These are phyloP conservation scores for Beroe ovata DNA, from an alignment of 37 sponge, comb jelly and placozoan genomes.

Conservation along the genomic window DNA sequence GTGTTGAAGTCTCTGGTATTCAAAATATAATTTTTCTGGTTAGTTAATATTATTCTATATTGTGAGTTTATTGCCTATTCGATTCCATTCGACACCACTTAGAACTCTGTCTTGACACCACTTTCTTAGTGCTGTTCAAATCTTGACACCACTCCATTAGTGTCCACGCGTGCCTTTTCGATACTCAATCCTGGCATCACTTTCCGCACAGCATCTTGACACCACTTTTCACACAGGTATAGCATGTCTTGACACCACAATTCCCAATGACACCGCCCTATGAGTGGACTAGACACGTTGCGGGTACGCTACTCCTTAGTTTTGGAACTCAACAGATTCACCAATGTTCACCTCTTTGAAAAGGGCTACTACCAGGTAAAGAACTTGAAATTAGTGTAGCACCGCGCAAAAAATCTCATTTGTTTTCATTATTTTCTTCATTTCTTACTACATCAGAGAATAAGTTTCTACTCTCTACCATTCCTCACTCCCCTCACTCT, in stretches of 20 bases:
- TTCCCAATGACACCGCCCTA: background rate
- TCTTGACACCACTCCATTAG: background rate
- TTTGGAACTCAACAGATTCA: constrained; percentile 48
- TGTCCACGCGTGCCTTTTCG: background rate
- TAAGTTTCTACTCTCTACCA: too few species aligned
- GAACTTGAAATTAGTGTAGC: background rate
- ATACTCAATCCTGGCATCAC: background rate
- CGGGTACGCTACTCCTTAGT: constrained; percentile 43
- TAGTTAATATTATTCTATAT: too few species aligned
- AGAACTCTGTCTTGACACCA: too few species aligned
- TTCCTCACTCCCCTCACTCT: too few species aligned
- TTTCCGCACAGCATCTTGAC: background rate
- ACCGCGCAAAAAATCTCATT: background rate
- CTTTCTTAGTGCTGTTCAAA: too few species aligned
- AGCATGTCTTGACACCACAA: background rate
- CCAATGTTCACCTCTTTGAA: constrained; percentile 66
- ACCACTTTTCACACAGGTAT: background rate
- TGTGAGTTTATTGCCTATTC: too few species aligned
- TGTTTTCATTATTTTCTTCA: background rate
- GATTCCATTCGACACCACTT: too few species aligned
- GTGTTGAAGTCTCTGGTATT: too few species aligned
- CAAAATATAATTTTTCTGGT: too few species aligned
- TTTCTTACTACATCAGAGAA: too few species aligned
- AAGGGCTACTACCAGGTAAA: constrained; percentile 61
- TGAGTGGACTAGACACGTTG: constrained; percentile 50